Percentiles rank a stretch among this genome's conserved stretches.
Conservation (phyloP, 2,797 vertebrate genomes). For the Okamejei kenojei region DNA sequence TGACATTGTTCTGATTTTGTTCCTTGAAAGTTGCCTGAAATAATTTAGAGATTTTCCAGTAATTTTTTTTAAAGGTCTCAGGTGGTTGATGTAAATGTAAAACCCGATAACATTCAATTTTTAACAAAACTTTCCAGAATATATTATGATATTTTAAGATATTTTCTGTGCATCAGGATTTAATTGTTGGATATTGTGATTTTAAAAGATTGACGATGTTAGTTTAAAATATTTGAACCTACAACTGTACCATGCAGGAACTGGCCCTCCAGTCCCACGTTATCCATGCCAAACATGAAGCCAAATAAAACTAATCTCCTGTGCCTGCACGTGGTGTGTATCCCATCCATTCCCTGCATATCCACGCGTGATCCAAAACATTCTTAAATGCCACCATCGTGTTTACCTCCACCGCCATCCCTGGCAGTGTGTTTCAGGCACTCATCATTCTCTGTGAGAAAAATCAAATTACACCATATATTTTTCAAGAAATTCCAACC, state of each 20-base stretch:
- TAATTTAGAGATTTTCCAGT: background rate
- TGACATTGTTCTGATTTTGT: background rate
- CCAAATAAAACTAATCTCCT: too few species aligned
- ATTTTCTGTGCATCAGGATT: slow-evolving; percentile 12
- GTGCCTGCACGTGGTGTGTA: too few species aligned
- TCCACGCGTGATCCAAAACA: too few species aligned
- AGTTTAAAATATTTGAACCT: background rate
- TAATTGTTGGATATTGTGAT: background rate
- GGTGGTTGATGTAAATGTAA: background rate
- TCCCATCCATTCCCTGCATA: too few species aligned
- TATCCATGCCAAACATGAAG: too few species aligned
- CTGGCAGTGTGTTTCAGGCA: too few species aligned
- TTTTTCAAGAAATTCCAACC: slow-evolving; percentile 17
- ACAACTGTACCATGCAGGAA: too few species aligned
- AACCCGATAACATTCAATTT: background rate
- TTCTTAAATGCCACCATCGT: too few species aligned
- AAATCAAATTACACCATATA: background rate
- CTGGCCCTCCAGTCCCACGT: too few species aligned
- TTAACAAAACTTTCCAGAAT: background rate
- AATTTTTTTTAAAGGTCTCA: background rate
- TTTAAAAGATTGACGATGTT: slow-evolving; percentile 31
- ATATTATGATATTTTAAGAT: background rate
- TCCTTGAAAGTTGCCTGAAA: background rate
- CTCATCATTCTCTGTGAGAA: too few species aligned
- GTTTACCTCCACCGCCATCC: too few species aligned